These are phyloP conservation scores for Ataeniobius toweri DNA, from an alignment of 2,797 vertebrate genomes.

Conservation along the genomic window DNA sequence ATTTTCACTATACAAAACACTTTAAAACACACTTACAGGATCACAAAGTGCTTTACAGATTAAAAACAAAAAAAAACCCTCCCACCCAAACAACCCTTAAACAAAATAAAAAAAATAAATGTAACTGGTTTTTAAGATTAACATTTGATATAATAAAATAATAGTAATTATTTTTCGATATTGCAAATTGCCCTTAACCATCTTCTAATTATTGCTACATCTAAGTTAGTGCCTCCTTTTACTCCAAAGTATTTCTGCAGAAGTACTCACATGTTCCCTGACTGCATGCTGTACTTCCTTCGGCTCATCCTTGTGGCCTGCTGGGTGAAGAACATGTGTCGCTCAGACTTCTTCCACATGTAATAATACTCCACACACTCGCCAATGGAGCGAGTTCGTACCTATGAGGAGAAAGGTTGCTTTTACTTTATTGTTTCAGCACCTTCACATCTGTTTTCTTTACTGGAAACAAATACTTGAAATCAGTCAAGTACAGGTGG, in stretches of 20 bases:
- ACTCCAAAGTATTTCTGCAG: background rate
- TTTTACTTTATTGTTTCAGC: background rate
- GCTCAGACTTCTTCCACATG: slow-evolving; percentile 97
- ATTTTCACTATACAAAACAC: no score
- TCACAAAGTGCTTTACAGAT: no score
- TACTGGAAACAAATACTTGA: no score
- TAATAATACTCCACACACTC: slow-evolving; percentile 98
- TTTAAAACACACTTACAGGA: no score
- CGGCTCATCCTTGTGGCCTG: slow-evolving; percentile 89
- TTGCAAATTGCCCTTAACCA: background rate
- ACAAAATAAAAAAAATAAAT: no score
- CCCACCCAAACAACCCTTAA: no score
- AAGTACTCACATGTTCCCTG: slow-evolving; percentile 84
- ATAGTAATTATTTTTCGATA: background rate
- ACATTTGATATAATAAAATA: background rate
- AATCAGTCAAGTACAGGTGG: no score
- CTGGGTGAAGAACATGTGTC: slow-evolving; percentile 92
- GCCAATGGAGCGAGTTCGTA: slow-evolving; percentile 93
- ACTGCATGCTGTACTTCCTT: slow-evolving; percentile 88
- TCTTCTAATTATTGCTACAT: background rate
- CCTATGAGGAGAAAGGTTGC: slow-evolving; percentile 72
- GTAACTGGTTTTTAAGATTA: no score
- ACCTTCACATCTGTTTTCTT: no score
- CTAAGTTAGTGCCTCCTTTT: background rate
- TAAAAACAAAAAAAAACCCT: no score